These are phyloP conservation scores for Craniophora ligustri DNA, from an alignment of 2,888 invertebrate genomes.

Conservation along the genomic window DNA sequence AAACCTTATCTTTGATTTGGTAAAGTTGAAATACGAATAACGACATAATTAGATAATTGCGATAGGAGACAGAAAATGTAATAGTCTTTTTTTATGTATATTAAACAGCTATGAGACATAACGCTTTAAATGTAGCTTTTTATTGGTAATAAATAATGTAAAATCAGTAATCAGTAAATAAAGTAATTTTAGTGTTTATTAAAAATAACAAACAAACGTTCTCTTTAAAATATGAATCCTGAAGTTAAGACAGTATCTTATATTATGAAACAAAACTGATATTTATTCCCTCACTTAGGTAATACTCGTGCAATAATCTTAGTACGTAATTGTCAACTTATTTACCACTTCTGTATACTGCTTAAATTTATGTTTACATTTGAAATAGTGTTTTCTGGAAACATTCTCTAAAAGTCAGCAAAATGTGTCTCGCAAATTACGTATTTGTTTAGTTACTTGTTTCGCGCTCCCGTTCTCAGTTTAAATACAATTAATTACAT, in stretches of 20 bases:
- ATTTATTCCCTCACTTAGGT: constrained; percentile 8
- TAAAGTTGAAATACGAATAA: too few relatives aligned
- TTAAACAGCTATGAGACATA: too few relatives aligned
- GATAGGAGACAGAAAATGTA: too few relatives aligned
- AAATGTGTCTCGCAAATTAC: constrained; percentile 30
- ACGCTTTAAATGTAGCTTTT: too few relatives aligned
- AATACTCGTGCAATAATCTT: constrained; percentile 23
- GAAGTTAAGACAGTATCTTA: too few relatives aligned
- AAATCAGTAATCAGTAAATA: too few relatives aligned
- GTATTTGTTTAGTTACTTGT: constrained; percentile 43
- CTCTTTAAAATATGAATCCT: too few relatives aligned
- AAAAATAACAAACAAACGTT: too few relatives aligned
- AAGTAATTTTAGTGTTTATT: too few relatives aligned
- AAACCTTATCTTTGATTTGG: constrained; percentile 3
- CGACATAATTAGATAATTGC: too few relatives aligned
- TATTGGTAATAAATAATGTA: too few relatives aligned
- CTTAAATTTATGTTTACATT: constrained; percentile 41
- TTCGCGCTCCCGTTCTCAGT: constrained; percentile 9
- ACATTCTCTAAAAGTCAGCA: constrained; percentile 25
- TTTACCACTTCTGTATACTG: constrained; percentile 20
- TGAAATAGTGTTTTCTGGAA: constrained; percentile 41
- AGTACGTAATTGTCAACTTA: constrained; percentile 27
- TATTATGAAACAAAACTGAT: constrained; percentile 20
- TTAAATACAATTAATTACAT: constrained; percentile 49
- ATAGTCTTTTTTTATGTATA: too few relatives aligned